Percentiles rank a stretch among this genome's conserved stretches.
These are phyloP conservation scores for Pseudopleuronectes americanus DNA, from an alignment of 2,797 vertebrate genomes.

Conservation along the genomic window DNA sequence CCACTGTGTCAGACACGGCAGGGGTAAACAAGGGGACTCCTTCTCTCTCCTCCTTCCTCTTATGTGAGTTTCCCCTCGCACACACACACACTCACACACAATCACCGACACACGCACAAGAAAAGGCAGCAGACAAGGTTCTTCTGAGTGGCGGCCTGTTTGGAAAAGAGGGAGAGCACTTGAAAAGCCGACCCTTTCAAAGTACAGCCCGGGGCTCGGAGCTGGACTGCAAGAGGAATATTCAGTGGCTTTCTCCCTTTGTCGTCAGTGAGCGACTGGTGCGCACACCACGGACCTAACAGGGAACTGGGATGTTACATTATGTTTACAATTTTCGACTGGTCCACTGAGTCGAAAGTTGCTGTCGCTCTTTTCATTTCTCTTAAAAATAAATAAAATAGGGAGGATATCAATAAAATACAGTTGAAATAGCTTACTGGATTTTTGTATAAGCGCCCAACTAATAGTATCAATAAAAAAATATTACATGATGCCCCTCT, in stretches of 20 bases:
- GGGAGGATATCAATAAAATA: too few species aligned
- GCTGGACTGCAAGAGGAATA: slow-evolving; percentile 35
- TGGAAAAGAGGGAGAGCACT: slow-evolving; percentile 40
- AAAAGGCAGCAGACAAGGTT: slow-evolving; percentile 43
- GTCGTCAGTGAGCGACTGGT: slow-evolving; percentile 4
- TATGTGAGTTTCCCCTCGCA: slow-evolving; percentile 7
- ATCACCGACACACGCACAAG: slow-evolving; percentile 5
- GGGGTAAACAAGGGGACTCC: slow-evolving; percentile 32
- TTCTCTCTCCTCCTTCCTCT: neutral
- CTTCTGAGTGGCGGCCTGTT: slow-evolving; percentile 51
- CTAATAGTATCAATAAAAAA: neutral
- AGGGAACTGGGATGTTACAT: too few species aligned
- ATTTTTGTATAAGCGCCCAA: too few species aligned
- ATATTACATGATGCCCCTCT: neutral
- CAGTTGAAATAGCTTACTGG: too few species aligned
- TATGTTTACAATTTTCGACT: neutral
- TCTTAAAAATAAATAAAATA: too few species aligned
- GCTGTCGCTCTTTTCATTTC: neutral
- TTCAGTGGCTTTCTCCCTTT: slow-evolving; percentile 5
- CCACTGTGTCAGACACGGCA: slow-evolving; percentile 23
- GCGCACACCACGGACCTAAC: slow-evolving; percentile 1
- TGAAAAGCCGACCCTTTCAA: slow-evolving; percentile 53
- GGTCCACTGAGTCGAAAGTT: too few species aligned
- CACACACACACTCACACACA: slow-evolving; percentile 17
- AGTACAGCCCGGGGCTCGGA: slow-evolving; percentile 58